phyloP scores from a whole-genome alignment of 2,797 vertebrate genomes.

The Aeoliscus strigatus region DNA sequence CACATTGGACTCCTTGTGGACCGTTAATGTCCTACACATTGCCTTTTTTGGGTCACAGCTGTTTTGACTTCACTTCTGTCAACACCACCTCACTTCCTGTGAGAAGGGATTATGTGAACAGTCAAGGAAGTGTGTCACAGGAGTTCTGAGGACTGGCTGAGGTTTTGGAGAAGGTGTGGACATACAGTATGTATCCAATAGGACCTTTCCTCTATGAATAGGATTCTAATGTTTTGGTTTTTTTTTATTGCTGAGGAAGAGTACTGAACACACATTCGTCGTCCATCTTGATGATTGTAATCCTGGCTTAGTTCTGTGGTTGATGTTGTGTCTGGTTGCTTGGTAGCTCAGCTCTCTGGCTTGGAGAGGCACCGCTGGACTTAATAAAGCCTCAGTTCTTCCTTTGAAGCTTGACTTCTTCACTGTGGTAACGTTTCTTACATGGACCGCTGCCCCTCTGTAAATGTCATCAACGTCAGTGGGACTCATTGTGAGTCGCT shows the following conservation, averaged over 20 bases:
- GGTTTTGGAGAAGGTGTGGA: slow-evolving; percentile 18
- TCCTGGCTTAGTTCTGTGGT: not conserved
- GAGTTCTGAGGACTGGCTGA: slow-evolving; percentile 14
- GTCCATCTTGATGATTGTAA: no score
- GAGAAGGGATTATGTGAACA: slow-evolving; percentile 7
- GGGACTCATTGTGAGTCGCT: no score
- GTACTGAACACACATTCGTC: no score
- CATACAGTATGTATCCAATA: no score
- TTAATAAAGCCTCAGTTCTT: slow-evolving; percentile 20
- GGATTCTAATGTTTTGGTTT: no score
- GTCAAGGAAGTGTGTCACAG: slow-evolving; percentile 36
- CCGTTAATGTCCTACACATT: no score
- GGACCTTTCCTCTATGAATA: no score
- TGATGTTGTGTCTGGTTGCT: not conserved
- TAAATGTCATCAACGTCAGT: no score
- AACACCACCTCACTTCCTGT: slow-evolving; percentile 9
- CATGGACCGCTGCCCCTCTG: no score
- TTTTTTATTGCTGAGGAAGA: no score
- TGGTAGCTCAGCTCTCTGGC: not conserved
- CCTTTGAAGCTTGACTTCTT: slow-evolving; percentile 1
- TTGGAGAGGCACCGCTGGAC: no score
- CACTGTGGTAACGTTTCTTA: no score
- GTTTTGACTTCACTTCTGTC: slow-evolving; percentile 15
- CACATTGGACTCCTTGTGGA: not conserved
- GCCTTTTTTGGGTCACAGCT: slow-evolving; percentile 13